Evolutionary conservation across 2,797 vertebrate species (phyloP).

Genomic region (Decapterus maruadsi): DNA sequence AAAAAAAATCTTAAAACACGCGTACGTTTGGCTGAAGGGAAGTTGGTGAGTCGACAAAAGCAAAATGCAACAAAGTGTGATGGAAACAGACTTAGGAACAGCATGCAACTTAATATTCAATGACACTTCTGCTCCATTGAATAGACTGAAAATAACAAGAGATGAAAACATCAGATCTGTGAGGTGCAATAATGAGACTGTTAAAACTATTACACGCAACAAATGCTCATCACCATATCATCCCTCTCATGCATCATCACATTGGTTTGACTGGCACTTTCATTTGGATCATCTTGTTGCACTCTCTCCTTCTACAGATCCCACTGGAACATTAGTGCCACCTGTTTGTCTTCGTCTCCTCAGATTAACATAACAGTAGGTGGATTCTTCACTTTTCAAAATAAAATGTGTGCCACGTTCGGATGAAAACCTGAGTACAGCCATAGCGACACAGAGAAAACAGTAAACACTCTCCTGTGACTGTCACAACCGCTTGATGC

Average conservation of each 20-base stretch:
- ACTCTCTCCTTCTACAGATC: background rate
- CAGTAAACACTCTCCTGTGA: background rate
- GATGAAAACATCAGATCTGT: background rate
- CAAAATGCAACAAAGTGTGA: background rate
- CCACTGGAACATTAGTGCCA: background rate
- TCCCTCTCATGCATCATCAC: background rate
- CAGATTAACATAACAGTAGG: background rate
- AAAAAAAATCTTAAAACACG: background rate
- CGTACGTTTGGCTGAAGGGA: background rate
- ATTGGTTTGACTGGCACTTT: background rate
- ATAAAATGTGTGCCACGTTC: background rate
- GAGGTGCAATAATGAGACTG: background rate
- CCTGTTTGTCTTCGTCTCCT: background rate
- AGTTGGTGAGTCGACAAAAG: background rate
- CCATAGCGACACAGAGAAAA: background rate
- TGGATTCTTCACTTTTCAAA: background rate
- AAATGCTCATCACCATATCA: background rate
- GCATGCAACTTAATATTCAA: background rate
- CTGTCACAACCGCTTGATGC: slow-evolving; percentile 38
- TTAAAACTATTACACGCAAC: background rate
- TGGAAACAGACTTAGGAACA: background rate
- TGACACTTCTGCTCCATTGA: background rate
- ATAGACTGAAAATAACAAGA: background rate
- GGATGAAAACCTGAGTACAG: background rate
- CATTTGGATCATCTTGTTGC: background rate